Evolutionary conservation across 1,140 invertebrate species (phyloP).

Genomic region (Trichonephila inaurata): DNA sequence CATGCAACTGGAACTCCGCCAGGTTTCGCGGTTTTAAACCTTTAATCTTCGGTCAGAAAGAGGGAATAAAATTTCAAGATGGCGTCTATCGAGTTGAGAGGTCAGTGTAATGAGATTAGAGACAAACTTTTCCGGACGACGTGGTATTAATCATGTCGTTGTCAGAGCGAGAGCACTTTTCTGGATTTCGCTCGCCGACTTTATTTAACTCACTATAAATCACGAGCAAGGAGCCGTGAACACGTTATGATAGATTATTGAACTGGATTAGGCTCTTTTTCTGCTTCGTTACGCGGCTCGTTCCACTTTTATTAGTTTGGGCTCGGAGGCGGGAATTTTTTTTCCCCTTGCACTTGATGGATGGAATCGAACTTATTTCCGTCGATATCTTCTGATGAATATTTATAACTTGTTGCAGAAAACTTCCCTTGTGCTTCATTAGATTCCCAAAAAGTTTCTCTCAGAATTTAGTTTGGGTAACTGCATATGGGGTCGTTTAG

Average conservation of each 20-base stretch:
- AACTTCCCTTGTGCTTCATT: neutral
- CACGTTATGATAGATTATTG: neutral
- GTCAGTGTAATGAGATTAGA: neutral
- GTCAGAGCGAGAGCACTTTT: neutral
- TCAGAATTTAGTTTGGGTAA: no score
- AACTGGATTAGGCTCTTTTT: neutral
- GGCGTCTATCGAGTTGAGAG: neutral
- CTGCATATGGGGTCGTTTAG: no score
- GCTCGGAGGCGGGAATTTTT: no score
- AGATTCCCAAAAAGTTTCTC: neutral
- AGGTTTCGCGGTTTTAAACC: no score
- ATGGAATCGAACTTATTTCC: neutral
- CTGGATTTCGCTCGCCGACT: constrained; percentile 1
- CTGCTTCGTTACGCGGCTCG: neutral
- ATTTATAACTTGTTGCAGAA: neutral
- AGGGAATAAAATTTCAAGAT: neutral
- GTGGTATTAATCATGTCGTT: neutral
- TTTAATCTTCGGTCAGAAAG: no score
- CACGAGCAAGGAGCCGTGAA: constrained; percentile 13
- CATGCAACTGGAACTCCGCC: no score
- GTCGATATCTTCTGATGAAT: neutral
- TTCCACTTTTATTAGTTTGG: neutral
- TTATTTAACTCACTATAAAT: neutral
- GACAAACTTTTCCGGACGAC: neutral
- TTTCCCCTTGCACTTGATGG: neutral